phyloP scores from a whole-genome alignment of 2,888 invertebrate species.

The Drosophila antonietae region DNA sequence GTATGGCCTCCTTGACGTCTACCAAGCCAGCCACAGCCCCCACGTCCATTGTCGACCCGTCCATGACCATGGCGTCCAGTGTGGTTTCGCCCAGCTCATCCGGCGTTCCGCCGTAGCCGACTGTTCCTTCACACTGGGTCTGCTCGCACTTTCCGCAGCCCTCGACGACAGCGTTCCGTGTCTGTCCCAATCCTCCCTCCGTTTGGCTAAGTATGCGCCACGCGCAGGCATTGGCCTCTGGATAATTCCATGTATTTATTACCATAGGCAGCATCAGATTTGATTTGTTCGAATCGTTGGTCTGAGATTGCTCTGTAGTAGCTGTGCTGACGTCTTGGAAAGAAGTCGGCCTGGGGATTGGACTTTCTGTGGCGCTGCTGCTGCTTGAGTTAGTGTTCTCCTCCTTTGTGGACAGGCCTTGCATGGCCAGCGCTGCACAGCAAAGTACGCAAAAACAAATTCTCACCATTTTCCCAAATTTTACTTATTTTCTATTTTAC shows the following conservation, averaged over 20 bases:
- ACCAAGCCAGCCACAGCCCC: slow-evolving; percentile 95
- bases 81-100: slow-evolving; percentile 98
- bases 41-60: slow-evolving; percentile 91
- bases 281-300: background rate
- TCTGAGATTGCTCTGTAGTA: too few species aligned
- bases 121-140: slow-evolving; percentile 95
- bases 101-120: slow-evolving; percentile 98
- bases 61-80: slow-evolving; percentile 98
- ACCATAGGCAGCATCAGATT: slow-evolving; percentile 87
- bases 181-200: slow-evolving; percentile 84
- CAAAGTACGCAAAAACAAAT: slow-evolving; percentile 19
- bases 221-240: slow-evolving; percentile 86
- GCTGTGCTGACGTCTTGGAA: background rate
- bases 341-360: background rate
- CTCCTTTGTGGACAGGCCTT: background rate
- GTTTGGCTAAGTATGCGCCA: slow-evolving; percentile 88
- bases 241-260: slow-evolving; percentile 93
- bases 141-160: slow-evolving; percentile 95
- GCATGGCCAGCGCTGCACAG: background rate
- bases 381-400: background rate
- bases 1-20: slow-evolving; percentile 93
- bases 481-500: background rate
- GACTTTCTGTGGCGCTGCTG: background rate
- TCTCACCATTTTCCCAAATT: slow-evolving; percentile 21
- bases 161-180: slow-evolving; percentile 93